Percentiles rank a stretch among this genome's conserved stretches.
These are phyloP conservation scores for Takifugu rubripes DNA, from an alignment of 2,797 vertebrate genomes.

Conservation along the genomic window DNA sequence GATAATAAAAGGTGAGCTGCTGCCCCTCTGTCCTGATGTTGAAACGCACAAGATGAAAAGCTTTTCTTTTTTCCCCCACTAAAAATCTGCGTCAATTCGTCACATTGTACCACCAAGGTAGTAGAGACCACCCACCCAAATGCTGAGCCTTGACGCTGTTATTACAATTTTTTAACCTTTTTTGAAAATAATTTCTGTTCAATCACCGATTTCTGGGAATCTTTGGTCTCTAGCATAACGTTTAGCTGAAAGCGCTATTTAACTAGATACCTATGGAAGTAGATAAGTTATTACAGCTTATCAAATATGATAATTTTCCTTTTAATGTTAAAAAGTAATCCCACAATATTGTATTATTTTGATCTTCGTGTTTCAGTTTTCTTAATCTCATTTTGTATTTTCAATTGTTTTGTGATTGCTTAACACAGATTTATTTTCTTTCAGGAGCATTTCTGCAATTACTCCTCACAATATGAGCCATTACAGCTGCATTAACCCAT, in stretches of 20 bases:
- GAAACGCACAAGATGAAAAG: slow-evolving; percentile 49
- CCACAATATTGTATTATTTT: neutral
- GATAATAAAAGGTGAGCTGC: slow-evolving; percentile 57
- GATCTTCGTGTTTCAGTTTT: slow-evolving; percentile 5
- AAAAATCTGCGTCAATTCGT: slow-evolving; percentile 40
- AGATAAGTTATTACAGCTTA: neutral
- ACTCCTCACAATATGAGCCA: too few relatives aligned
- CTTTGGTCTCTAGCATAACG: slow-evolving; percentile 19
- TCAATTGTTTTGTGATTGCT: neutral
- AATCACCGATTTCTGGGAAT: slow-evolving; percentile 19
- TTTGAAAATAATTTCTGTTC: slow-evolving; percentile 22
- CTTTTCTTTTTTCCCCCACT: slow-evolving; percentile 28
- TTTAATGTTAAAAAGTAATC: neutral
- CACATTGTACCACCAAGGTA: slow-evolving; percentile 44
- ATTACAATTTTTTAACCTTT: slow-evolving; percentile 42
- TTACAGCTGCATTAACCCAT: neutral
- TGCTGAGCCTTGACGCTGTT: slow-evolving; percentile 29
- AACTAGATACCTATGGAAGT: slow-evolving; percentile 30
- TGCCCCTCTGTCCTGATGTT: slow-evolving; percentile 46
- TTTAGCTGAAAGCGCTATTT: slow-evolving; percentile 16
- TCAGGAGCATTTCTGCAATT: too few relatives aligned
- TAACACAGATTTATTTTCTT: too few relatives aligned
- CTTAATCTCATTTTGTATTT: neutral
- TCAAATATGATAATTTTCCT: slow-evolving; percentile 4
- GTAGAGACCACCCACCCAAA: slow-evolving; percentile 64